Conservation (phyloP, 2,113 vertebrate species). For the Macroglossus sobrinus region DNA sequence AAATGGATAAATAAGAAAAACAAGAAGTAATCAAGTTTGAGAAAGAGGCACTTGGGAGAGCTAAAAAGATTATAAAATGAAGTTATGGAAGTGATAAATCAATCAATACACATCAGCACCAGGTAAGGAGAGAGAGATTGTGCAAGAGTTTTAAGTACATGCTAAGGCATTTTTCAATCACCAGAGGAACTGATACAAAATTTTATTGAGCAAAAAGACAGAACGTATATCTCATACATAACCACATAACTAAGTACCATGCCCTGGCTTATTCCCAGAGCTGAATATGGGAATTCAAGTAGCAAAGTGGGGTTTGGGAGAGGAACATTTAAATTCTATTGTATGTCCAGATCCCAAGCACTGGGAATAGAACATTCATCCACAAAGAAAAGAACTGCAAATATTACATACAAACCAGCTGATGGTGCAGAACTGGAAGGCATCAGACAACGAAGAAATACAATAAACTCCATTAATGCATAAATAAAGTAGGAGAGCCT, state of each 20-base stretch:
- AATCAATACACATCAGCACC: not conserved
- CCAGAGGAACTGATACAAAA: slow-evolving; percentile 42
- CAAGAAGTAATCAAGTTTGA: slow-evolving; percentile 46
- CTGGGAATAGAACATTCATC: slow-evolving; percentile 39
- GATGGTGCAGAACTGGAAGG: slow-evolving; percentile 54
- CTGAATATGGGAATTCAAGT: slow-evolving; percentile 36
- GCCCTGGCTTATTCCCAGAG: slow-evolving; percentile 35
- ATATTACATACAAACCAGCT: slow-evolving; percentile 49
- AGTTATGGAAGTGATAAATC: slow-evolving; percentile 41
- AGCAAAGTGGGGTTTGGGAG: slow-evolving; percentile 46
- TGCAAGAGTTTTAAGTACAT: slow-evolving; percentile 29
- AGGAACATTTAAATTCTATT: slow-evolving; percentile 66
- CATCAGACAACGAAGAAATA: not conserved
- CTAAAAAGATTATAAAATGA: slow-evolving; percentile 60
- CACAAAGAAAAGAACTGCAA: slow-evolving; percentile 52
- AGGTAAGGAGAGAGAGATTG: slow-evolving; percentile 29
- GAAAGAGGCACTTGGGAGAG: not conserved
- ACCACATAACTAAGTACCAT: slow-evolving; percentile 1
- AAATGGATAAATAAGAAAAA: slow-evolving; percentile 46
- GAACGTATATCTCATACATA: slow-evolving; percentile 51
- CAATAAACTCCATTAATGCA: slow-evolving; percentile 33
- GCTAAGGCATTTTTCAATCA: slow-evolving; percentile 49
- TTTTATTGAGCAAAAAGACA: slow-evolving; percentile 55
- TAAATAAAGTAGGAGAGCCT: slow-evolving; percentile 6
- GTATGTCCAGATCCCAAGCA: not conserved